Percentiles rank a stretch among this genome's conserved stretches.
Conservation (phyloP, 2,113 vertebrate species). For the Paradoxurus hermaphroditus region DNA sequence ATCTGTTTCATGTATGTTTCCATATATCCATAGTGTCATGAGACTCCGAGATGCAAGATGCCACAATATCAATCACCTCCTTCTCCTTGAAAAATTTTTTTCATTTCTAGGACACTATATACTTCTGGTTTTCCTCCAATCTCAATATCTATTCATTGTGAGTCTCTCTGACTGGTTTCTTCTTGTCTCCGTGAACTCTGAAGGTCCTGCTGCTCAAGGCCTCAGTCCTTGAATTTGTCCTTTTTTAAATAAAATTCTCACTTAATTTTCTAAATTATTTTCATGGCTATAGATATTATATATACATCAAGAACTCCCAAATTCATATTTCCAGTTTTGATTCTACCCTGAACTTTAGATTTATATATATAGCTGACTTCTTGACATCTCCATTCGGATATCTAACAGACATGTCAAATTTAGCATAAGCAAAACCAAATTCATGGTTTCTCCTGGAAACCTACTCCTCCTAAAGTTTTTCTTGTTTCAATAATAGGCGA, state of each 20-base stretch:
- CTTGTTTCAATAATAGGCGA: not conserved
- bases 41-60: not conserved
- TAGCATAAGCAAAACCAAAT: conserved; percentile 1
- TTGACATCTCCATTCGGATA: conserved; percentile 1
- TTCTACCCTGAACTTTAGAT: not conserved
- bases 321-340: not conserved
- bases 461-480: not conserved
- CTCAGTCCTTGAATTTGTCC: not conserved
- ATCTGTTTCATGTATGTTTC: not conserved
- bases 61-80: not conserved
- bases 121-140: not conserved
- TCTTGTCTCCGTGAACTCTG: not conserved
- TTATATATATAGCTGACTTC: not conserved
- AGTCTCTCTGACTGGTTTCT: not conserved
- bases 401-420: not conserved
- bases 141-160: not conserved
- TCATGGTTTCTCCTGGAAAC: not conserved
- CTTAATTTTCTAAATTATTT: conserved; percentile 11
- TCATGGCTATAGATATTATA: not conserved
- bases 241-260: not conserved
- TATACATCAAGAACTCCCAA: not conserved
- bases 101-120: not conserved
- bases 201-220: not conserved
- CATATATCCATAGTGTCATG: not conserved
- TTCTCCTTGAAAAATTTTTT: not conserved